These are phyloP conservation scores for Xylophagus ater DNA, from an alignment of 2,888 invertebrate species.

Conservation along the genomic window DNA sequence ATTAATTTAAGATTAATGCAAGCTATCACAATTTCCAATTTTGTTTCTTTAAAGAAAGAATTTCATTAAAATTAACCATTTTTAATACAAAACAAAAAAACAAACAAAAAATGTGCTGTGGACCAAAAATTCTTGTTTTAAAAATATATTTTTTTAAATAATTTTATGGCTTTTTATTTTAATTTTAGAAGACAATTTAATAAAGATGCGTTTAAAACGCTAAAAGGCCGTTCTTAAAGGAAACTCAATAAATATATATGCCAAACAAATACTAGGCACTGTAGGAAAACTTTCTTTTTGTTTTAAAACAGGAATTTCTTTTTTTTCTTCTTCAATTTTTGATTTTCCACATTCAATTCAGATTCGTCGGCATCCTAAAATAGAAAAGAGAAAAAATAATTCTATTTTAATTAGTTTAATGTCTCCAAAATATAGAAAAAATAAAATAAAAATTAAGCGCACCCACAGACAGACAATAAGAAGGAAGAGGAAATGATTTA, in stretches of 20 bases:
- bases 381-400: not conserved
- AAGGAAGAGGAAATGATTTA: not conserved
- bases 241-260: too few species aligned
- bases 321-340: conserved; percentile 32
- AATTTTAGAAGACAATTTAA: not conserved
- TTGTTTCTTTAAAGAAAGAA: conserved; percentile 1
- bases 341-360: conserved; percentile 27
- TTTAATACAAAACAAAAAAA: not conserved
- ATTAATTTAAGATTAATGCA: conserved; percentile 4
- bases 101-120: conserved; percentile 1
- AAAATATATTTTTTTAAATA: not conserved
- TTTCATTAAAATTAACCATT: too few species aligned
- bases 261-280: too few species aligned
- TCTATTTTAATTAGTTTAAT: too few species aligned
- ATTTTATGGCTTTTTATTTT: not conserved
- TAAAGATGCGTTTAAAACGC: conserved; percentile 3
- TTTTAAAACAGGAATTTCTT: conserved; percentile 30
- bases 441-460: conserved; percentile 1
- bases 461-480: not conserved
- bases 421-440: too few species aligned
- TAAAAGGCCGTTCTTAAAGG: too few species aligned
- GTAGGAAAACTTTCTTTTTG: too few species aligned
- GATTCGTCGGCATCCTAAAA: conserved; percentile 31
- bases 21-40: conserved; percentile 8
- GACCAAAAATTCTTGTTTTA: not conserved